Evolutionary conservation across 2,113 vertebrate genomes (phyloP).

Genomic region (Emydocephalus ijimae): DNA sequence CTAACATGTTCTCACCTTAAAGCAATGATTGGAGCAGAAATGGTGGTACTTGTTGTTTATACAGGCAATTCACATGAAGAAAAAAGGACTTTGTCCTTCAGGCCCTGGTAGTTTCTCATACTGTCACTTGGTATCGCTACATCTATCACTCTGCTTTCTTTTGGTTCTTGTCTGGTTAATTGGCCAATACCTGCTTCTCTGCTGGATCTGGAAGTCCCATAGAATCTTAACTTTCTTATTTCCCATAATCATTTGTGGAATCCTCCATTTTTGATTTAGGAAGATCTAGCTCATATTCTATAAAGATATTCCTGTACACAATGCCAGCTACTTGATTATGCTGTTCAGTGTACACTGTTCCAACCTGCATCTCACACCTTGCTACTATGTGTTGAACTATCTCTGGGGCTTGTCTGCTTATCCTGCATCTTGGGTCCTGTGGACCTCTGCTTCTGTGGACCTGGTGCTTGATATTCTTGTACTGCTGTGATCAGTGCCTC

Average conservation of each 20-base stretch:
- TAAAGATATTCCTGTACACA: background rate
- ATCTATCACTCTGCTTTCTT: background rate
- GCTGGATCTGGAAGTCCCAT: background rate
- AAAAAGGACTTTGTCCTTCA: background rate
- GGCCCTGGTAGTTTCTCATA: background rate
- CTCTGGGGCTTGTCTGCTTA: background rate
- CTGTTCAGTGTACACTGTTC: background rate
- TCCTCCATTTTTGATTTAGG: background rate
- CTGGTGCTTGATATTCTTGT: background rate
- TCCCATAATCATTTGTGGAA: background rate
- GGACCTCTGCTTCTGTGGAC: background rate
- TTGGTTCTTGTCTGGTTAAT: background rate
- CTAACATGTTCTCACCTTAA: background rate
- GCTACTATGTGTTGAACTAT: background rate
- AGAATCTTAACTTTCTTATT: background rate
- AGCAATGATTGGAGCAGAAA: background rate
- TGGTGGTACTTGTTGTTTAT: background rate
- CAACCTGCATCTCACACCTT: background rate
- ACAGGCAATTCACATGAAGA: background rate
- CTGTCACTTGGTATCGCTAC: background rate
- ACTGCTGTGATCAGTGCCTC: too few species aligned
- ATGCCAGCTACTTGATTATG: background rate
- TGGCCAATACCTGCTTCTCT: background rate
- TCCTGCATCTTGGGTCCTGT: background rate
- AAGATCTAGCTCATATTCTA: background rate